phyloP scores from a whole-genome alignment of 2,888 invertebrate species.

The Serrognathus titanus region DNA sequence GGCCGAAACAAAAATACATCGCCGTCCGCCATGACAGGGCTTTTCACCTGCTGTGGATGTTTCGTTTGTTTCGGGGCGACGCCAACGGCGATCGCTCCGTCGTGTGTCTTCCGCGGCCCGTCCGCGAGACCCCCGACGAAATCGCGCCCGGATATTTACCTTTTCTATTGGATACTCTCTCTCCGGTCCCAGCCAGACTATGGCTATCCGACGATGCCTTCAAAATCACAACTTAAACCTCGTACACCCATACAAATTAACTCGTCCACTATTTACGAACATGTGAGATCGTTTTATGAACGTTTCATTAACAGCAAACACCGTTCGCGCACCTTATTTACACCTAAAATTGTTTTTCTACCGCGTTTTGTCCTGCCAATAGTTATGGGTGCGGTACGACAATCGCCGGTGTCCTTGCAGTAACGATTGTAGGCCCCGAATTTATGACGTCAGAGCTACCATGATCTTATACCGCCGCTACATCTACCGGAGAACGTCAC shows the following conservation, averaged over 20 bases:
- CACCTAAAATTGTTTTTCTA: constrained; percentile 31
- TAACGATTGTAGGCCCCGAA: constrained; percentile 38
- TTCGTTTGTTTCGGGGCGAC: background rate
- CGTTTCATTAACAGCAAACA: constrained; percentile 34
- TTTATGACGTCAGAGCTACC: constrained; percentile 40
- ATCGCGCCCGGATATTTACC: constrained; percentile 24
- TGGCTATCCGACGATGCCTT: constrained; percentile 40
- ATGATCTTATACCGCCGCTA: too few relatives aligned
- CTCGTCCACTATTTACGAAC: constrained; percentile 41
- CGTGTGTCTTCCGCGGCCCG: background rate
- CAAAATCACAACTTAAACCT: constrained; percentile 47
- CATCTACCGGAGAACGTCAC: too few relatives aligned
- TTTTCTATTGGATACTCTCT: constrained; percentile 35
- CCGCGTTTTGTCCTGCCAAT: constrained; percentile 25
- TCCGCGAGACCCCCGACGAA: background rate
- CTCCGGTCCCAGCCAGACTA: constrained; percentile 34
- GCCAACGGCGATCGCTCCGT: background rate
- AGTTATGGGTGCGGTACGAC: constrained; percentile 39
- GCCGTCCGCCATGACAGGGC: constrained; percentile 46
- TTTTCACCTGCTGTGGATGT: constrained; percentile 25
- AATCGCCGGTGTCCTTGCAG: constrained; percentile 43
- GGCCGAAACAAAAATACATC: constrained; percentile 36
- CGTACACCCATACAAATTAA: constrained; percentile 46
- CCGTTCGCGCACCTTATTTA: constrained; percentile 35
- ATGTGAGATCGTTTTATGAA: constrained; percentile 39